Conservation (phyloP, 2,888 invertebrate genomes). For the Cataglyphis cursor region DNA sequence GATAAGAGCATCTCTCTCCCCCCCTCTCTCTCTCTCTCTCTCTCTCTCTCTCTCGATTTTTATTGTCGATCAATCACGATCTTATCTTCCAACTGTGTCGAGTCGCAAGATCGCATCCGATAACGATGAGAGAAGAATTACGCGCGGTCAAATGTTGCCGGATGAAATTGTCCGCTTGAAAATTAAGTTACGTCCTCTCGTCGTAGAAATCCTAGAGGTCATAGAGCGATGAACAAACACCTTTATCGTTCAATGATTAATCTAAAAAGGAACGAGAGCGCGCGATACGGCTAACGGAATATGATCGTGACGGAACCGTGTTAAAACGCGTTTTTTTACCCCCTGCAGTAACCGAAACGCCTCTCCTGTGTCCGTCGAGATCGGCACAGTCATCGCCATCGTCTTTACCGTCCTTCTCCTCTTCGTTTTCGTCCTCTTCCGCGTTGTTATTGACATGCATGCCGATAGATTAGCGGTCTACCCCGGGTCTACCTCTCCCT, state of each 20-base stretch:
- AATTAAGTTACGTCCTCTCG: not conserved
- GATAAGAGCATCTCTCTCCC: not conserved
- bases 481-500: constrained; percentile 13
- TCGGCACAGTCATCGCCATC: constrained; percentile 80
- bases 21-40: not conserved
- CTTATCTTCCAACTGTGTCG: constrained; percentile 49
- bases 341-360: constrained; percentile 84
- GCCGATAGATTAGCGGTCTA: constrained; percentile 69
- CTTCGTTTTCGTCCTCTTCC: constrained; percentile 33
- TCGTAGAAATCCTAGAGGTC: constrained; percentile 5
- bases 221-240: constrained; percentile 29
- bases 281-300: constrained; percentile 62
- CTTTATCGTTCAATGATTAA: constrained; percentile 57
- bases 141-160: constrained; percentile 4
- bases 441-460: constrained; percentile 61
- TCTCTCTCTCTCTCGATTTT: not conserved
- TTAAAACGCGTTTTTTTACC: constrained; percentile 74
- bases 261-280: constrained; percentile 51
- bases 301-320: constrained; percentile 64
- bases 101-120: constrained; percentile 52
- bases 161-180: constrained; percentile 22
- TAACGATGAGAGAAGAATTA: constrained; percentile 54
- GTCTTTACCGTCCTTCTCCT: constrained; percentile 35
- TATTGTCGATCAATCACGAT: constrained; percentile 53
- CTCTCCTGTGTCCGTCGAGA: constrained; percentile 82